A percentile compares a stretch with the other conserved stretches of the same genome.
These are phyloP conservation scores for Aleiodes leptofemur DNA, from an alignment of 2,888 invertebrate species.

Conservation along the genomic window DNA sequence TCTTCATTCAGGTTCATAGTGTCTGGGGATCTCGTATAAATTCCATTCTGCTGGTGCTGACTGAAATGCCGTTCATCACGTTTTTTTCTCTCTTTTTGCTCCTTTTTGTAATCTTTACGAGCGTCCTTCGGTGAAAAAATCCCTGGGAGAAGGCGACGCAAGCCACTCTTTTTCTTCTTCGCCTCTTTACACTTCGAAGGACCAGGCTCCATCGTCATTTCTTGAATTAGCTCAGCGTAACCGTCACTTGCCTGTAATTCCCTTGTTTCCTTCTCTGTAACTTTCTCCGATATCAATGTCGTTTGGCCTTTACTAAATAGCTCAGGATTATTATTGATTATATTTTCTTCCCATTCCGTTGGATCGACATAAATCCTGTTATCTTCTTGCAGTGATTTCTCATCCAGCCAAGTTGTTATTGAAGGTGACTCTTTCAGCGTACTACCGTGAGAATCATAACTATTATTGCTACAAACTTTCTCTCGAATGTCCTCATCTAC, in stretches of 20 bases:
- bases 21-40: slow-evolving; percentile 69
- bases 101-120: slow-evolving; percentile 67
- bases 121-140: slow-evolving; percentile 71
- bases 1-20: slow-evolving; percentile 72
- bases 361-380: background rate
- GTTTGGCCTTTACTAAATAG: background rate
- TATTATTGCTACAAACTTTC: slow-evolving; percentile 51
- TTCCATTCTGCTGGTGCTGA: slow-evolving; percentile 70
- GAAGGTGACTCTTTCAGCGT: slow-evolving; percentile 49
- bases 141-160: slow-evolving; percentile 67
- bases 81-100: slow-evolving; percentile 64
- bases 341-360: slow-evolving; percentile 6
- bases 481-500: slow-evolving; percentile 60
- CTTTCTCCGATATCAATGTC: background rate
- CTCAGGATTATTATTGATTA: background rate
- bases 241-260: slow-evolving; percentile 59
- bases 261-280: background rate
- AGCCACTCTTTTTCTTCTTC: slow-evolving; percentile 69
- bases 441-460: slow-evolving; percentile 48
- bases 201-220: slow-evolving; percentile 68
- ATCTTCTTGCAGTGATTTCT: background rate
- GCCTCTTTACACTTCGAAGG: slow-evolving; percentile 73
- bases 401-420: slow-evolving; percentile 5
- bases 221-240: slow-evolving; percentile 68
- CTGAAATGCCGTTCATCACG: slow-evolving; percentile 68